Base-by-base conservation (phyloP, 2,113 vertebrate species). In the Tachysurus vachellii region DNA sequence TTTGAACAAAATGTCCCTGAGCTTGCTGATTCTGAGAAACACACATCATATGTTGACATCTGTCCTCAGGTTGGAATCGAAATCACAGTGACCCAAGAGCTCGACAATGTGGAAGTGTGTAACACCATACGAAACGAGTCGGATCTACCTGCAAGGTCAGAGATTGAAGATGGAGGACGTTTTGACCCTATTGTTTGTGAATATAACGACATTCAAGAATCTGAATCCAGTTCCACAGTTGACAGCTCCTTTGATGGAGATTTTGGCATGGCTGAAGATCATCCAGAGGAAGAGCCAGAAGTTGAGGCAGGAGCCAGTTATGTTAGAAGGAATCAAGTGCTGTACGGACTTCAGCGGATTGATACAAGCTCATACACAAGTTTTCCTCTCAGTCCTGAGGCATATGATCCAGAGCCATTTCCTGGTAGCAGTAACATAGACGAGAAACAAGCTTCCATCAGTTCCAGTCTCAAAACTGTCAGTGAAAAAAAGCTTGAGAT, bases 381-480 rank as follows among this genome's bases (percentile, higher is more conserved):
- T 26, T 90, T 90, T 79, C 89, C 89, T 82, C 83, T 90, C 23
- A 90, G 89, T 71, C 89, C 89, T 66, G 86, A 87, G 3, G 50
- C 53, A 0, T 90, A 61, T 82, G 85, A 85, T 50, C 82, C 89
- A 50, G 82, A 88, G 28, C 66, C 80, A 3, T 42, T 59, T 71
- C 64, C 68, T 87, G 82, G 2, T 5, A 73, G 31, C 17, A 56
- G 44, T 73, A 44, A 79, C 3, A 47, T 76, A 42, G 59, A 54
- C 1, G 59, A 23, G 42, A 59, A 81, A 68, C 87, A 36, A 23
- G 66, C 8, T 26, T 14, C 66, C 10, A 71, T 66, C 54, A 5
- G 28, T 83, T 28, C 80, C 21, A 80, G 87, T 50, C 64, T 71
- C 23, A 68, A 56, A 81, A 36, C 71, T 42, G 56, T 17, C 0